phyloP scores from a whole-genome alignment of 2,113 vertebrate species.

The Sitta europaea region DNA sequence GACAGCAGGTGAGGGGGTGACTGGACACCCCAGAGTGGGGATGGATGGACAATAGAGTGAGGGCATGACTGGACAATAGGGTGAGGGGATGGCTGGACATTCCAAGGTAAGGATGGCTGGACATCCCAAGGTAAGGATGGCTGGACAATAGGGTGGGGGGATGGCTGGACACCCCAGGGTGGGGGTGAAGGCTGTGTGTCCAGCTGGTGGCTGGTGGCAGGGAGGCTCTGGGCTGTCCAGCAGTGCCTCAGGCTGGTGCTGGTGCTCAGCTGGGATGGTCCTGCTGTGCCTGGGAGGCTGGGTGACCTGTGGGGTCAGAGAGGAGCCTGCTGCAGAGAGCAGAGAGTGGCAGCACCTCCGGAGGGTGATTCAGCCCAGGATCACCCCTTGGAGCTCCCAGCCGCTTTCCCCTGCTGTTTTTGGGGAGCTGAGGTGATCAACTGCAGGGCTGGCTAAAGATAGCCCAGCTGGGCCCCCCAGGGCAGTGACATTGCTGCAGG shows the following conservation, averaged over 20 bases:
- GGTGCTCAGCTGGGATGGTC: background rate
- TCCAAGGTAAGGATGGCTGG: background rate
- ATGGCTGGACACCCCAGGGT: background rate
- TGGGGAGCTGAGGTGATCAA: background rate
- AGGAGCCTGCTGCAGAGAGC: background rate
- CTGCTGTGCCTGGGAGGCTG: background rate
- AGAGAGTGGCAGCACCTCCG: background rate
- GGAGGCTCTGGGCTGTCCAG: background rate
- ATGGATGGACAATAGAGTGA: too few species aligned
- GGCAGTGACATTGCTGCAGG: constrained; percentile 1
- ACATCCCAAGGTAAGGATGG: background rate
- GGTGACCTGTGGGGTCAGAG: background rate
- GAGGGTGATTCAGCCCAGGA: constrained; percentile 16
- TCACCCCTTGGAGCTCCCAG: constrained; percentile 27
- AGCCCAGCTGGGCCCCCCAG: background rate
- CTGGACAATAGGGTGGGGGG: background rate
- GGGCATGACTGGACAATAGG: background rate
- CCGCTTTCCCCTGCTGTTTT: background rate
- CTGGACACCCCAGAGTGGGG: background rate
- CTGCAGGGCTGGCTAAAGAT: constrained; percentile 11
- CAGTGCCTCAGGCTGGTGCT: background rate
- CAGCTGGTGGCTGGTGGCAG: background rate
- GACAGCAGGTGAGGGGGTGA: background rate
- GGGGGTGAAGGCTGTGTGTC: background rate
- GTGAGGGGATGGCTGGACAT: background rate